Evolutionary conservation across 2,888 invertebrate genomes (phyloP), one percentile per base, ranked within the genome.

Genomic region (Hoplodrina blanda): DNA sequence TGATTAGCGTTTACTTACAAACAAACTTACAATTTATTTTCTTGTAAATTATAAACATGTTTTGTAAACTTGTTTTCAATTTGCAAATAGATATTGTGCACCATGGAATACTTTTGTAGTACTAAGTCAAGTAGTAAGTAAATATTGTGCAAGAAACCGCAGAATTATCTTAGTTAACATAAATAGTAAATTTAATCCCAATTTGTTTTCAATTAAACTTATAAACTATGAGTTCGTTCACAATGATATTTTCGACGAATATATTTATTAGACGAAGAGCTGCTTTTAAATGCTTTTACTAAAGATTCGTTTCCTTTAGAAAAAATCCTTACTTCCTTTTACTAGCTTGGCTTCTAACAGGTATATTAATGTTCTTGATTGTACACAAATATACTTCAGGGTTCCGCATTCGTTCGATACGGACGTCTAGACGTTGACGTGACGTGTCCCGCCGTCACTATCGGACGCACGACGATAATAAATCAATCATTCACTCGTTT

Each of bases 401-500:
- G 81, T 83, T 84, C 80, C 83, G 81, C 76, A 74, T 84, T 77
- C 70, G 75, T 70, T 70, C 53, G 76, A 83, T 76, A 80, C 46
- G 77, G 62, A 75, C 70, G 67, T 74, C 69, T 79, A 67, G 68
- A 73, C 73, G 70, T 76, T 78, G 83, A 84, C 77, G 76, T 73
- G 80, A 80, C 75, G 84, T 80, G 82, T 75, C 78, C 67, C 74
- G 49, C 67, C 73, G 69, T 73, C 74, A 73, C 67, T 84, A 80
- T 83, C 72, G 69, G 69, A 73, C 80, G 69, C 75, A 75, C 66
- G 67, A 74, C 64, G 63, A 68, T 73, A 81, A 84, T 84, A 81
- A 84, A 83, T 84, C 84, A 80, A 74, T 83, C 85, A 72, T 64
- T 80, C 73, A 83, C 50, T 67, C 64, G 55, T 69, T 69, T 73